phyloP scores from a whole-genome alignment of 2,797 vertebrate genomes.

The Dicrostonyx torquatus region DNA sequence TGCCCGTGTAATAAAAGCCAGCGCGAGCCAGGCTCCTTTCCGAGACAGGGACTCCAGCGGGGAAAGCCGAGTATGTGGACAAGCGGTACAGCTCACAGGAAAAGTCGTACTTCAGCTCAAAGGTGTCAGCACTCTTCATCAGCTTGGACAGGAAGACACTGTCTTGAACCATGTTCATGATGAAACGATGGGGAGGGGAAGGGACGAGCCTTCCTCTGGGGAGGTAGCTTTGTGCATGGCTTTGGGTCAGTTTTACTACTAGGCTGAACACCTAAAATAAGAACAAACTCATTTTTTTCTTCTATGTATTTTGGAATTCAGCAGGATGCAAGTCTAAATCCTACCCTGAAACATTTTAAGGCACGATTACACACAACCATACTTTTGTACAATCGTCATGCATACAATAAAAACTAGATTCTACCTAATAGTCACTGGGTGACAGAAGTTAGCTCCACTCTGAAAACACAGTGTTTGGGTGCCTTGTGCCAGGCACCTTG shows the following conservation, averaged over 20 bases:
- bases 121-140: constrained; percentile 87
- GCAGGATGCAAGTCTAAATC: neutral
- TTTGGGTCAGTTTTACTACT: constrained; percentile 72
- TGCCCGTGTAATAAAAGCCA: constrained; percentile 96
- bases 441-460: neutral
- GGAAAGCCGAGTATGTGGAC: constrained; percentile 95
- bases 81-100: constrained; percentile 95
- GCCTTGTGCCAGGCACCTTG: neutral
- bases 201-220: constrained; percentile 91
- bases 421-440: neutral
- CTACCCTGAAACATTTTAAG: neutral
- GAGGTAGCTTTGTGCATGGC: constrained; percentile 92
- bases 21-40: constrained; percentile 96
- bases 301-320: constrained; percentile 6
- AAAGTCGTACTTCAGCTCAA: constrained; percentile 94
- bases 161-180: constrained; percentile 93
- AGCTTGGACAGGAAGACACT: constrained; percentile 88
- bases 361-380: neutral
- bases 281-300: constrained; percentile 57
- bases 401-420: neutral
- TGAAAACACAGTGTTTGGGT: neutral
- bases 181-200: constrained; percentile 73
- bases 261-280: constrained; percentile 64
- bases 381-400: neutral
- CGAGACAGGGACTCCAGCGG: constrained; percentile 87